Conservation (phyloP, 2,113 vertebrate genomes). For the Ceratotherium simum region DNA sequence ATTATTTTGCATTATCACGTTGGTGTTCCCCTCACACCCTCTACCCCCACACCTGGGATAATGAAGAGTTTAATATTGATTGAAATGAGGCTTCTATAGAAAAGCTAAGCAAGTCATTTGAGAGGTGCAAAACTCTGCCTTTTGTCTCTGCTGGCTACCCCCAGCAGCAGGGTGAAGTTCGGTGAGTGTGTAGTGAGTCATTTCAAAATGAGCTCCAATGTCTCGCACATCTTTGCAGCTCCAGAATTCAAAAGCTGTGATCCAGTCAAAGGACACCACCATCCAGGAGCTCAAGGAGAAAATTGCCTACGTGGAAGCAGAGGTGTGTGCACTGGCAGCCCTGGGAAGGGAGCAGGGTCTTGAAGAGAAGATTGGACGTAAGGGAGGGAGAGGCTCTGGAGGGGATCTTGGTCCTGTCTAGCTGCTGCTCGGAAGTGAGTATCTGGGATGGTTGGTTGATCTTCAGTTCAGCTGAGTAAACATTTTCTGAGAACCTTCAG, state of each 20-base stretch:
- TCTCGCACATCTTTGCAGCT: constrained; percentile 86
- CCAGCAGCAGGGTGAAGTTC: not conserved
- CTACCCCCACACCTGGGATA: not conserved
- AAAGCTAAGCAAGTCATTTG: not conserved
- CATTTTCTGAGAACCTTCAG: not conserved
- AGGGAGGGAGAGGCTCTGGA: not conserved
- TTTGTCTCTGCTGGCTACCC: not conserved
- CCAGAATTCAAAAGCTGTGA: constrained; percentile 95
- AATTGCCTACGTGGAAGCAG: constrained; percentile 93
- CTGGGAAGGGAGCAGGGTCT: not conserved
- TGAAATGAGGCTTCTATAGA: not conserved
- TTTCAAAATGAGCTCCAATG: not conserved
- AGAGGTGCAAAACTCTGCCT: not conserved
- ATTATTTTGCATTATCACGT: not conserved
- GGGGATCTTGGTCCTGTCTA: not conserved
- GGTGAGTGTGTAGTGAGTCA: not conserved
- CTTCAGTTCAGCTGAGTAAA: not conserved
- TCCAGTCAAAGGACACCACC: constrained; percentile 92
- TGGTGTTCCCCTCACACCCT: not conserved
- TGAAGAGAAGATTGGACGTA: not conserved
- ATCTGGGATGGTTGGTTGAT: not conserved
- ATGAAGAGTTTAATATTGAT: not conserved
- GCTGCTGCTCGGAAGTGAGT: not conserved
- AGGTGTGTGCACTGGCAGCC: constrained; percentile 86
- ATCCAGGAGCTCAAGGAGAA: constrained; percentile 96